Evolutionary conservation across 2,113 vertebrate species (phyloP).

Genomic region (Aix galericulata): DNA sequence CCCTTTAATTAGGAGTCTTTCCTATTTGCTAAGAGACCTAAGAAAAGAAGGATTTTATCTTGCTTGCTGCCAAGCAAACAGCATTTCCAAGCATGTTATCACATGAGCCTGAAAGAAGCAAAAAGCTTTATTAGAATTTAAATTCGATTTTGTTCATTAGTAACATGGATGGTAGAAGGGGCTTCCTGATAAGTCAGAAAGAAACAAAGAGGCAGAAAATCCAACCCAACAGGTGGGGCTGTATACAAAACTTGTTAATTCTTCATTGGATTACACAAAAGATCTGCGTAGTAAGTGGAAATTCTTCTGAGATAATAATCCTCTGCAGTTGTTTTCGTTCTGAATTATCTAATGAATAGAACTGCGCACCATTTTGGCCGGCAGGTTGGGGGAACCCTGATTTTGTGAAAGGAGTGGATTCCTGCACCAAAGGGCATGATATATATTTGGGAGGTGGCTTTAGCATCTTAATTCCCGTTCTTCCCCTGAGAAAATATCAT

Average conservation of each 20-base stretch:
- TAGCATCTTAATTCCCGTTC: not conserved
- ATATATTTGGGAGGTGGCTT: not conserved
- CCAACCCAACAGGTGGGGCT: accelerated
- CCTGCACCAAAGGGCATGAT: not conserved
- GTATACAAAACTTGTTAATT: not conserved
- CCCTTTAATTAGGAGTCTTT: not conserved
- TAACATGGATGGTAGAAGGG: not conserved
- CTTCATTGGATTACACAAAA: not conserved
- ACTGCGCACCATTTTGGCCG: not conserved
- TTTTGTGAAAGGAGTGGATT: not conserved
- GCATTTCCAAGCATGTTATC: not conserved
- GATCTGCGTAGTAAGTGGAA: not conserved
- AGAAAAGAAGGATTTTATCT: not conserved
- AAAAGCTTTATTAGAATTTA: not conserved
- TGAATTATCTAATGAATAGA: not conserved
- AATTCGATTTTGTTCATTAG: not conserved
- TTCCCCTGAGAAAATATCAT: no score
- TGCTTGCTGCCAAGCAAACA: not conserved
- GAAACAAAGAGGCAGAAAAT: not conserved
- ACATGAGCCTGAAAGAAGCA: not conserved
- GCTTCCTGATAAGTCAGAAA: not conserved
- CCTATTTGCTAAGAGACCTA: not conserved
- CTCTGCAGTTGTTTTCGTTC: not conserved
- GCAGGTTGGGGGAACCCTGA: not conserved
- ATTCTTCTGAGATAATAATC: not conserved